Evolutionary conservation across 2,113 vertebrate genomes (phyloP).

Genomic region (Tyto alba): DNA sequence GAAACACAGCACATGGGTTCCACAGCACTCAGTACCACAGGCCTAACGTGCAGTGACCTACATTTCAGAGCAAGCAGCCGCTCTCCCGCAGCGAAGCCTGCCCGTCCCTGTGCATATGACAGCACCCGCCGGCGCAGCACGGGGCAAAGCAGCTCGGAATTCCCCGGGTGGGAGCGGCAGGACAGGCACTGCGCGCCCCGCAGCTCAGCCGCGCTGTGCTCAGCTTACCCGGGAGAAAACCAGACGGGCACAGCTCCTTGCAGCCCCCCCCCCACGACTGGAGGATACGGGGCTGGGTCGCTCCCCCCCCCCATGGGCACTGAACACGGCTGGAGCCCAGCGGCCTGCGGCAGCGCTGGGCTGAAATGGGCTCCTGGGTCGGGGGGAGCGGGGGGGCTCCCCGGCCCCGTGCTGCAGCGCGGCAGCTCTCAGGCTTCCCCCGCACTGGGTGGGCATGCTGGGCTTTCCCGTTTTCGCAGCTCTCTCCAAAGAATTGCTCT

Average conservation of each 20-base stretch:
- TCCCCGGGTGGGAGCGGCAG: fast-evolving
- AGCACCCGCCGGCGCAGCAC: not conserved
- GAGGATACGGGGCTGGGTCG: fast-evolving
- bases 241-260: fast-evolving
- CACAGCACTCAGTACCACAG: fast-evolving
- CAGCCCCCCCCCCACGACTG: fast-evolving
- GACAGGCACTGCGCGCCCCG: not conserved
- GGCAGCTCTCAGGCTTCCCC: not conserved
- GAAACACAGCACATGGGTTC: not conserved
- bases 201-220: not conserved
- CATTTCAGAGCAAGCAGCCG: fast-evolving
- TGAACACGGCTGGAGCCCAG: fast-evolving
- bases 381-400: no score
- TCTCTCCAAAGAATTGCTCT: not conserved
- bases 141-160: not conserved
- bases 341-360: not conserved
- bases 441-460: not conserved
- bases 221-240: fast-evolving
- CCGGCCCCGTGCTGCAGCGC: not conserved
- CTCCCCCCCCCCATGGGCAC: fast-evolving
- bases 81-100: not conserved
- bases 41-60: no score
- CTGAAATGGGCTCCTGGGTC: not conserved
- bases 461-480: not conserved
- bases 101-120: fast-evolving